These are phyloP conservation scores for Hippocampus zosterae DNA, from an alignment of 2,113 vertebrate genomes.

Conservation along the genomic window DNA sequence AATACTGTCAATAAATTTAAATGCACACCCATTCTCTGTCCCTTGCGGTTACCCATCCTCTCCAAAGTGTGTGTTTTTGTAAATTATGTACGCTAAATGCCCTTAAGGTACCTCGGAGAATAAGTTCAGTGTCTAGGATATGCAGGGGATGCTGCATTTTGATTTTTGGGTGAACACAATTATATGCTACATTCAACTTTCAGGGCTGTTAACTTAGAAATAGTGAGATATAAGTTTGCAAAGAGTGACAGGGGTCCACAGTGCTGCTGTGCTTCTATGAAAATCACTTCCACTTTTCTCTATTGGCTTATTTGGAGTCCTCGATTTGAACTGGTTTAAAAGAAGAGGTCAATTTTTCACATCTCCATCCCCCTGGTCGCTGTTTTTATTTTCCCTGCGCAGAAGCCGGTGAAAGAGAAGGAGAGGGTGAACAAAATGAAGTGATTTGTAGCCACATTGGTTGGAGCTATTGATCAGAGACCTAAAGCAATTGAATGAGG, in stretches of 20 bases:
- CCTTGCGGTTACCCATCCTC: constrained; percentile 24
- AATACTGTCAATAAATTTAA: constrained; percentile 39
- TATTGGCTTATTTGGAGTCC: constrained; percentile 36
- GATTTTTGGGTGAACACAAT: constrained; percentile 62
- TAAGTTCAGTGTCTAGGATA: constrained; percentile 52
- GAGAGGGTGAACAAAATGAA: constrained; percentile 63
- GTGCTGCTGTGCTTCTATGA: constrained; percentile 42
- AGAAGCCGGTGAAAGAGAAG: constrained; percentile 8
- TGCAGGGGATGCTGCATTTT: constrained; percentile 35
- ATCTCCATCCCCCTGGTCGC: neutral
- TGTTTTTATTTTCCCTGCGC: constrained; percentile 5
- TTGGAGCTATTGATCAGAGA: constrained; percentile 68
- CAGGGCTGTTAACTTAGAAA: constrained; percentile 45
- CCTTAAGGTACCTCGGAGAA: constrained; percentile 24
- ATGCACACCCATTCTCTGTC: constrained; percentile 24
- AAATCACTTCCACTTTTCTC: constrained; percentile 51
- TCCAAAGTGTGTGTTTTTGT: constrained; percentile 10
- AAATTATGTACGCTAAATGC: constrained; percentile 23
- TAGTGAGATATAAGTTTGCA: constrained; percentile 19
- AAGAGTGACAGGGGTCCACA: constrained; percentile 36
- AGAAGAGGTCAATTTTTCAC: constrained; percentile 14
- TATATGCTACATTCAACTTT: constrained; percentile 61
- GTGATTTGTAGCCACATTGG: constrained; percentile 70
- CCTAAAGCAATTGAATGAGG: constrained; percentile 31
- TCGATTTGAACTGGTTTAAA: neutral